phyloP scores from a whole-genome alignment of 2,797 vertebrate species.

The Sebastes kiyomatsui region DNA sequence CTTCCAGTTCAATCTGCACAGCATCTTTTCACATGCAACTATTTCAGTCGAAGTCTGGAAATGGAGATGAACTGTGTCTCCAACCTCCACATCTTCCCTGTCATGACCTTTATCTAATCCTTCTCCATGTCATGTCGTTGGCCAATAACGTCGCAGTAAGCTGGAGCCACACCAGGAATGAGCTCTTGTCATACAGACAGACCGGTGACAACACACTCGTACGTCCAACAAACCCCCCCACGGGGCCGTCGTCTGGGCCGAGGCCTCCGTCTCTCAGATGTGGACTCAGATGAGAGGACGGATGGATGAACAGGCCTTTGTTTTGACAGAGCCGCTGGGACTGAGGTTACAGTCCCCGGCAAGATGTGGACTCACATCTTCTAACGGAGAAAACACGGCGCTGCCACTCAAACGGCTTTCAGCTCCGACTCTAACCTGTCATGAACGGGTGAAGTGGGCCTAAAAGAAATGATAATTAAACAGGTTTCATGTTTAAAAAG shows the following conservation, averaged over 20 bases:
- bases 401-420: conserved; percentile 40
- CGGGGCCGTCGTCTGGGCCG: conserved; percentile 6
- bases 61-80: background rate
- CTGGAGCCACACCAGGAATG: background rate
- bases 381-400: conserved; percentile 10
- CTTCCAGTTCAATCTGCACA: no score
- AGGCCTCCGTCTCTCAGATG: conserved; percentile 56
- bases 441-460: no score
- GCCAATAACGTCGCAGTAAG: conserved; percentile 10
- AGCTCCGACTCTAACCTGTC: background rate
- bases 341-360: conserved; percentile 38
- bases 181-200: conserved; percentile 30
- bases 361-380: conserved; percentile 52
- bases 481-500: background rate
- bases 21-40: no score
- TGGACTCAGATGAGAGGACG: conserved; percentile 63
- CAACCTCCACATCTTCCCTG: conserved; percentile 7
- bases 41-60: background rate
- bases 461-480: background rate
- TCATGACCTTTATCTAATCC: conserved; percentile 42
- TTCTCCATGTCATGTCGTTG: background rate
- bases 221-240: background rate
- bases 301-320: conserved; percentile 67
- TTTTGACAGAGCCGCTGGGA: conserved; percentile 65
- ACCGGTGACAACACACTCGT: conserved; percentile 35